phyloP scores from a whole-genome alignment of 2,797 vertebrate species.

The Mallotus villosus region DNA sequence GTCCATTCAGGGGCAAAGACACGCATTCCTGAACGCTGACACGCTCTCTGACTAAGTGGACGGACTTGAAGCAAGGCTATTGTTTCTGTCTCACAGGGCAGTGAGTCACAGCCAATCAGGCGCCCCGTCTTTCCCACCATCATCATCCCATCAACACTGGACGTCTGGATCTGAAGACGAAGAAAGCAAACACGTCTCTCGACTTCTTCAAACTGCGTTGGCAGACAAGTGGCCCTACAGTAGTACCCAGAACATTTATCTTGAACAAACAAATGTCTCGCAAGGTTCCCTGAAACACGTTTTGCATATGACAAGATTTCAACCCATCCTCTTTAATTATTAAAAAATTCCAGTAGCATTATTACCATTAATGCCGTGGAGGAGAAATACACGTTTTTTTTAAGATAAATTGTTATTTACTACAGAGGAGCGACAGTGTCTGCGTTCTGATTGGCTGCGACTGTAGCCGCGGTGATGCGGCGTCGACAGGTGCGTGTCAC shows the following conservation, averaged over 20 bases:
- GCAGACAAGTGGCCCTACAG: not conserved
- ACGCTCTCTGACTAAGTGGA: slow-evolving; percentile 13
- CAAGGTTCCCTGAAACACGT: no score
- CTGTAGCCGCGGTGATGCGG: slow-evolving; percentile 82
- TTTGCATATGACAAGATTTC: no score
- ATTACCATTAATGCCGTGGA: no score
- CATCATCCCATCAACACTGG: slow-evolving; percentile 14
- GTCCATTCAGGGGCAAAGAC: slow-evolving; percentile 4
- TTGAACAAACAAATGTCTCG: no score
- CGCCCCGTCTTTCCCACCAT: slow-evolving; percentile 3
- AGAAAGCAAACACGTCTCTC: not conserved
- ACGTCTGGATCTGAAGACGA: not conserved
- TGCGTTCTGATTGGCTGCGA: slow-evolving; percentile 64
- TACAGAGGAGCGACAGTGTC: slow-evolving; percentile 40
- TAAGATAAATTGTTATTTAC: no score
- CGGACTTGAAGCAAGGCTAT: slow-evolving; percentile 29
- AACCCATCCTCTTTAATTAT: no score
- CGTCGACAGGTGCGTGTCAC: slow-evolving; percentile 99
- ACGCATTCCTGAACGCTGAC: slow-evolving; percentile 49
- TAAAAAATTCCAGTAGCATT: no score
- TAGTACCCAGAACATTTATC: not conserved
- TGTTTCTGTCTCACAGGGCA: slow-evolving; percentile 30
- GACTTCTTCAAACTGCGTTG: not conserved
- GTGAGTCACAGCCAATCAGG: slow-evolving; percentile 33
- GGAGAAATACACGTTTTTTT: no score